Conservation (phyloP, 2,113 vertebrate genomes). For the Anguilla japonica region DNA sequence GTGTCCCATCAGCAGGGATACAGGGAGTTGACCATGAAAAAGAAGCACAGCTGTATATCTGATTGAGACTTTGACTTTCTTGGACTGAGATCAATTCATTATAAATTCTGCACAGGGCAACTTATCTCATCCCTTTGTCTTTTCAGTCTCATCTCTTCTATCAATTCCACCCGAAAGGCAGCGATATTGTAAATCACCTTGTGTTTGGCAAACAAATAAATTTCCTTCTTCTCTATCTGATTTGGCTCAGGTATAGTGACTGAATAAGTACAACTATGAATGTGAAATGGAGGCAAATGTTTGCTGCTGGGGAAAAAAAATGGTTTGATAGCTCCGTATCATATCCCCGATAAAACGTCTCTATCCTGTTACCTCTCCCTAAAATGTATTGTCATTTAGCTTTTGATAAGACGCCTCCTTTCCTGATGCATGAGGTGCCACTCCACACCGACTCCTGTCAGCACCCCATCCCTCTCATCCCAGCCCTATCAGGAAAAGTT, state of each 20-base stretch:
- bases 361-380: constrained; percentile 25
- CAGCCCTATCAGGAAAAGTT: constrained; percentile 22
- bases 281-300: constrained; percentile 23
- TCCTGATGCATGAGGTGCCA: constrained; percentile 32
- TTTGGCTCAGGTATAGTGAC: constrained; percentile 24
- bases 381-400: constrained; percentile 33
- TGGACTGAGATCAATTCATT: constrained; percentile 27
- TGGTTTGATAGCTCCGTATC: constrained; percentile 17
- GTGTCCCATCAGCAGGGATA: constrained; percentile 6
- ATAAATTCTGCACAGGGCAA: constrained; percentile 29
- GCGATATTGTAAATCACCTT: constrained; percentile 40
- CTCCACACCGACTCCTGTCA: neutral
- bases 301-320: neutral
- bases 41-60: constrained; percentile 30
- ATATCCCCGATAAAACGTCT: constrained; percentile 1
- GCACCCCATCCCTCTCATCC: neutral
- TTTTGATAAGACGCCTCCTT: constrained; percentile 35
- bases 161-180: constrained; percentile 26
- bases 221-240: constrained; percentile 24
- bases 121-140: constrained; percentile 34
- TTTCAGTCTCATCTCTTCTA: constrained; percentile 29
- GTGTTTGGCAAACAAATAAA: constrained; percentile 33
- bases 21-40: constrained; percentile 11
- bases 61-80: constrained; percentile 34
- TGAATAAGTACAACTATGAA: constrained; percentile 30